Conservation (phyloP, 2,113 vertebrate genomes). For the Theropithecus gelada region DNA sequence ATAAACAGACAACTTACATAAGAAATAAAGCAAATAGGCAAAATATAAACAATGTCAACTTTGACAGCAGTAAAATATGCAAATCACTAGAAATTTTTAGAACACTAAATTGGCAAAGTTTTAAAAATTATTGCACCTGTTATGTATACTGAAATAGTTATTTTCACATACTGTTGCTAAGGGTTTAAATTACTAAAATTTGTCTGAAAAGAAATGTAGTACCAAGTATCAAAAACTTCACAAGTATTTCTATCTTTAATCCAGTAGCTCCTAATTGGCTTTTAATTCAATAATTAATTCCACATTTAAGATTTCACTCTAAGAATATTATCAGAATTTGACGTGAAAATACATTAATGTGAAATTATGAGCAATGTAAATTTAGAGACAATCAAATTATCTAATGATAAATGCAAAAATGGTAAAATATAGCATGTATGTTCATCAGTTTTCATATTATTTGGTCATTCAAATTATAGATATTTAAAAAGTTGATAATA, state of each 20-base stretch:
- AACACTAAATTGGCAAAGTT: neutral
- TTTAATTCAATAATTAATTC: slow-evolving; percentile 46
- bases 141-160: neutral
- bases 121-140: neutral
- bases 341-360: neutral
- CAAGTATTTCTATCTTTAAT: neutral
- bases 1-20: neutral
- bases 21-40: neutral
- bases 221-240: neutral
- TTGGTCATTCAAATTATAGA: neutral
- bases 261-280: neutral
- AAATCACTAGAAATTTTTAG: neutral
- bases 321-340: neutral
- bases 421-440: neutral
- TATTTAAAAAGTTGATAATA: neutral
- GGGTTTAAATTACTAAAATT: neutral
- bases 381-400: neutral
- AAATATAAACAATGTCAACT: neutral
- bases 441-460: neutral
- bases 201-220: neutral
- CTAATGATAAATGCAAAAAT: neutral
- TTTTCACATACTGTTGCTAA: neutral
- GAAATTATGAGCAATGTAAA: neutral
- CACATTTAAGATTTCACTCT: neutral
- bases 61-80: neutral